Percentiles rank a stretch among this genome's conserved stretches.
These are phyloP conservation scores for Euclidia mi DNA, from an alignment of 2,888 invertebrate genomes.

Conservation along the genomic window DNA sequence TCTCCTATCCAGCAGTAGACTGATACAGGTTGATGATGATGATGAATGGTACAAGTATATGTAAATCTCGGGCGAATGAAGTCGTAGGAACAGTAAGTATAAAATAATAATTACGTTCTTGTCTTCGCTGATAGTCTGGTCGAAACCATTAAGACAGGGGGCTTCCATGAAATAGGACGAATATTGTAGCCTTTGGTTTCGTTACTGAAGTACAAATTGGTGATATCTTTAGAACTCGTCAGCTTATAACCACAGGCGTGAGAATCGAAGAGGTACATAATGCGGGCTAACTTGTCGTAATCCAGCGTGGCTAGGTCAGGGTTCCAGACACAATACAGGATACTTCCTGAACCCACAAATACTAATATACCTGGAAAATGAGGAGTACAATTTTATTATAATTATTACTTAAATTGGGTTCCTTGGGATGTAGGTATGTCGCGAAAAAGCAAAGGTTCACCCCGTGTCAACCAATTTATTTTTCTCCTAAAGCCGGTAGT, in stretches of 20 bases:
- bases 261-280: conserved; percentile 81
- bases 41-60: too few species aligned
- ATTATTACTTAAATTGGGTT: too few species aligned
- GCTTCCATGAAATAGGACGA: conserved; percentile 66
- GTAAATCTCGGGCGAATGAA: too few species aligned
- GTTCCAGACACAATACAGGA: conserved; percentile 71
- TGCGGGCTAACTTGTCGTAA: conserved; percentile 70
- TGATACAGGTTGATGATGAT: too few species aligned
- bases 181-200: conserved; percentile 64
- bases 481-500: too few species aligned
- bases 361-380: conserved; percentile 66
- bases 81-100: too few species aligned
- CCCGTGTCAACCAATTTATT: too few species aligned
- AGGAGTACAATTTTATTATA: too few species aligned
- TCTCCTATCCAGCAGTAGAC: too few species aligned
- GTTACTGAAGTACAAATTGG: conserved; percentile 66
- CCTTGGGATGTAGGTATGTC: too few species aligned
- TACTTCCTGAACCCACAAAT: conserved; percentile 57
- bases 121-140: conserved; percentile 71
- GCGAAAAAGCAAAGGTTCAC: too few species aligned
- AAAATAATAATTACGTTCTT: conserved; percentile 62
- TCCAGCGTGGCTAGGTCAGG: conserved; percentile 64
- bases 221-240: conserved; percentile 46
- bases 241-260: conserved; percentile 66
- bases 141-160: conserved; percentile 63